Percentiles rank a stretch among this genome's conserved stretches.
phyloP scores from a whole-genome alignment of 2,113 vertebrate species.

The Setophaga coronata region DNA sequence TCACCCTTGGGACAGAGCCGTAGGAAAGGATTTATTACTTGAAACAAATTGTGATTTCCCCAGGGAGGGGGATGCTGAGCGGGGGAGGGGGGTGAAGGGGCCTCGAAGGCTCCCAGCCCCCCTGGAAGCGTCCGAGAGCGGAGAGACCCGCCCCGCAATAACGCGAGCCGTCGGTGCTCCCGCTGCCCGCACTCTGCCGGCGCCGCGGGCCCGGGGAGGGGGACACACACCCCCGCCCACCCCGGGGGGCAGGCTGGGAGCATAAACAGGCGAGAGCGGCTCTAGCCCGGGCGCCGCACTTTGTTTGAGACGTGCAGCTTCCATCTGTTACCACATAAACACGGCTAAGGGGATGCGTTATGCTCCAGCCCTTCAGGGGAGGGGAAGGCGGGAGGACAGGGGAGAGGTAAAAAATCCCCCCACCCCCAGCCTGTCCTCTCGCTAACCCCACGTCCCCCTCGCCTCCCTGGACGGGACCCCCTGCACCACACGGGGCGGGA shows the following conservation, averaged over 20 bases:
- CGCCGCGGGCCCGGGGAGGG: background rate
- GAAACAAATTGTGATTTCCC: background rate
- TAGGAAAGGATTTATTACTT: background rate
- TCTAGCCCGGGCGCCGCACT: background rate
- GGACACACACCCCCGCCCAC: background rate
- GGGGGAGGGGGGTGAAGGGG: background rate
- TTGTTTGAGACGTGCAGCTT: background rate
- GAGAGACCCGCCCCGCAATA: background rate
- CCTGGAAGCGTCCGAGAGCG: background rate
- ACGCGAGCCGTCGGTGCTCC: background rate
- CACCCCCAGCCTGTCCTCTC: constrained; percentile 17
- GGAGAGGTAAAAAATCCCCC: background rate
- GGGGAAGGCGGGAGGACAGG: background rate
- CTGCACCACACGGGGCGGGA: background rate
- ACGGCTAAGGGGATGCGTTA: background rate
- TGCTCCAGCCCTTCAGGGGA: background rate
- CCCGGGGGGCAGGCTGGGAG: background rate
- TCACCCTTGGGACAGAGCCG: background rate
- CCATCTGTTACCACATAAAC: constrained; percentile 45
- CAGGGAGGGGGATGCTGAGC: background rate
- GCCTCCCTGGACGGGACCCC: constrained; percentile 2
- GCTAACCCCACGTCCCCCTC: background rate
- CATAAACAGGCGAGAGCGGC: background rate
- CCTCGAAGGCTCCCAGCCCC: background rate
- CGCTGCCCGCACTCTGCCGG: too few species aligned